These are phyloP conservation scores for Drosophila dunni DNA, from an alignment of 1,140 invertebrate genomes.

Conservation along the genomic window DNA sequence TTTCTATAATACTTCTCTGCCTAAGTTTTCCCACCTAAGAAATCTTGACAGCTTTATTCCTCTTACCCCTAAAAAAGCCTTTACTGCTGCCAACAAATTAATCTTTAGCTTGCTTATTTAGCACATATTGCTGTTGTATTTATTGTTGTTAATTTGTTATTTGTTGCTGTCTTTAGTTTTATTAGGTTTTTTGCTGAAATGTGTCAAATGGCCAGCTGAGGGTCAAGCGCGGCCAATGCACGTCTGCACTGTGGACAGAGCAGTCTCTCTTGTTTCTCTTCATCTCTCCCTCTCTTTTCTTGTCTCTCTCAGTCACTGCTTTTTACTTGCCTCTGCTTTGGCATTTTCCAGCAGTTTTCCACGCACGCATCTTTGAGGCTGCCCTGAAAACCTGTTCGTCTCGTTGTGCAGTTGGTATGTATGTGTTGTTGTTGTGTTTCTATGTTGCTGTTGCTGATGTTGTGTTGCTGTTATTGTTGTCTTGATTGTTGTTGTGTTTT, in stretches of 20 bases:
- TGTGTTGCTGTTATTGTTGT: no score
- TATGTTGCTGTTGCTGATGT: no score
- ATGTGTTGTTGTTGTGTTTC: conserved; percentile 25
- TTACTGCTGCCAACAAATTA: neutral
- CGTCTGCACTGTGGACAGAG: conserved; percentile 10
- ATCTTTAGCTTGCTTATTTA: neutral
- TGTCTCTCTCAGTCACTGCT: neutral
- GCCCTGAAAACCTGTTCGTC: conserved; percentile 69
- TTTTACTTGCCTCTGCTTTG: neutral
- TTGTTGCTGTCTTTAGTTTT: conserved; percentile 7
- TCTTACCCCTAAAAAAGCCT: neutral
- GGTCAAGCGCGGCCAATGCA: conserved; percentile 65
- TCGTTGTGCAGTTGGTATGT: conserved; percentile 33
- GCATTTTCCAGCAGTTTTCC: conserved; percentile 76
- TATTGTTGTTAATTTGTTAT: conserved; percentile 1
- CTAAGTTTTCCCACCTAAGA: no score
- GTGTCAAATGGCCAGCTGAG: conserved; percentile 58
- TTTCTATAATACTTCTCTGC: no score
- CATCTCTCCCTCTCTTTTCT: conserved; percentile 4
- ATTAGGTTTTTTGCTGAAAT: conserved; percentile 36
- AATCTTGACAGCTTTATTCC: no score
- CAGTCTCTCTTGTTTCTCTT: neutral
- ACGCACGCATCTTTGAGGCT: conserved; percentile 55
- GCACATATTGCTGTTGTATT: neutral
- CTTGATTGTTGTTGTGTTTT: conserved; percentile 39